These are phyloP conservation scores for Periplaneta americana DNA, from an alignment of 1,140 invertebrate genomes.

Conservation along the genomic window DNA sequence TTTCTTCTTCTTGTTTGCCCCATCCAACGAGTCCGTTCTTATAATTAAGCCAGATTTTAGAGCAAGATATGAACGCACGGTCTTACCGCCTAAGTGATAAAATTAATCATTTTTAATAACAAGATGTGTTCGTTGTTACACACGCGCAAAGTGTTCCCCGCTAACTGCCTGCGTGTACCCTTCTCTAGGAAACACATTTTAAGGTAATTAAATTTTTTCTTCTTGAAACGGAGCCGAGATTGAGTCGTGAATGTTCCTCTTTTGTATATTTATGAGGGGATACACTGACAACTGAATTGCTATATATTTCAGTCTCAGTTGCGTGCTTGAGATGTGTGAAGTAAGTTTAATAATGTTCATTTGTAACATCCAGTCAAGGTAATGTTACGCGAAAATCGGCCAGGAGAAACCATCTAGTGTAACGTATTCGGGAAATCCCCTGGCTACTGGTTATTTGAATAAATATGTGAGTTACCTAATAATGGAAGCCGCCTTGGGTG, in stretches of 20 bases:
- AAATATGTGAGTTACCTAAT: no score
- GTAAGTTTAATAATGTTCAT: no score
- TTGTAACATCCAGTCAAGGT: no score
- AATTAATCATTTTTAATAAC: background rate
- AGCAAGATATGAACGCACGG: background rate
- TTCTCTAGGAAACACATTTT: background rate
- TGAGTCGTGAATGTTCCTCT: background rate
- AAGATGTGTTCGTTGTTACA: background rate
- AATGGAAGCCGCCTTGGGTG: no score
- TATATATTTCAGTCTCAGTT: background rate
- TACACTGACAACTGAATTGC: background rate
- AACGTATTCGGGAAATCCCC: no score
- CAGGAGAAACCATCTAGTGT: no score
- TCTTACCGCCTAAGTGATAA: background rate
- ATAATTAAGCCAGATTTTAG: background rate
- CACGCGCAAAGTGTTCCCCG: no score
- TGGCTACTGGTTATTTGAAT: no score
- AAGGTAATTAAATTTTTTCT: background rate
- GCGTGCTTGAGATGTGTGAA: no score
- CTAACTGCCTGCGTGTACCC: background rate
- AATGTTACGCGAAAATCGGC: no score
- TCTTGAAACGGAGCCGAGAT: background rate
- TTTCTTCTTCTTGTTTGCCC: no score
- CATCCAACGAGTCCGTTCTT: background rate
- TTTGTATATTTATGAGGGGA: background rate